Conservation (phyloP, 2,113 vertebrate genomes). For the Telmatochromis sp. region DNA sequence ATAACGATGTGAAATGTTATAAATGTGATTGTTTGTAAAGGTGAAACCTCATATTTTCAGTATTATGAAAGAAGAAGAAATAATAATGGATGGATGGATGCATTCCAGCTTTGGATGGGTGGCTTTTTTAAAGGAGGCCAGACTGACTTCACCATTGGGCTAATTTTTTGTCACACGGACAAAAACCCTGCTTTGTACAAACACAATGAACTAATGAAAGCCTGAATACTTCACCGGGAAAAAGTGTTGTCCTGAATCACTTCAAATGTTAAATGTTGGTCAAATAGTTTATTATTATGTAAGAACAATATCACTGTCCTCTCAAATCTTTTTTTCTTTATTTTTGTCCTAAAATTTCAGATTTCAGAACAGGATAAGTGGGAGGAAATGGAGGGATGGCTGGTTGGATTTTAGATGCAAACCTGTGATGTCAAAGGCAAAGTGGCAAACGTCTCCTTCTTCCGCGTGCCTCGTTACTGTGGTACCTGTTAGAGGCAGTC, state of each 20-base stretch:
- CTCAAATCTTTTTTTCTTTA: background rate
- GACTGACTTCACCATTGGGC: background rate
- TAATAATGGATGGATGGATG: background rate
- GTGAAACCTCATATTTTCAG: too few relatives aligned
- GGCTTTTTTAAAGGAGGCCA: background rate
- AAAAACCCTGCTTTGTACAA: background rate
- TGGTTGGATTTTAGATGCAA: constrained; percentile 15
- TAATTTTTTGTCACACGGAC: fast-evolving
- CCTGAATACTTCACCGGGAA: fast-evolving
- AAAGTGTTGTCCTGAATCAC: background rate
- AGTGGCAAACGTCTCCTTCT: constrained; percentile 78
- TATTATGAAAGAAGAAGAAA: background rate
- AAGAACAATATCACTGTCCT: background rate
- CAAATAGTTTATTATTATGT: background rate
- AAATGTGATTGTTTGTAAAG: too few relatives aligned
- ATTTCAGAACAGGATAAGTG: background rate
- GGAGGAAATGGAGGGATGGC: background rate
- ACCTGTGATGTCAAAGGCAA: constrained; percentile 92
- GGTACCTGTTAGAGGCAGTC: constrained; percentile 79
- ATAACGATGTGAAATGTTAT: too few relatives aligned
- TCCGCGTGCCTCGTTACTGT: constrained; percentile 81
- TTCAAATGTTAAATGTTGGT: background rate
- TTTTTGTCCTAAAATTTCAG: background rate
- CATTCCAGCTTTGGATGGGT: too few relatives aligned
- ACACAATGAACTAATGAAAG: background rate